A percentile compares a stretch with the other conserved stretches of the same genome.
Conservation (phyloP, 2,797 vertebrate genomes). For the Hydrocynus forskahlii region DNA sequence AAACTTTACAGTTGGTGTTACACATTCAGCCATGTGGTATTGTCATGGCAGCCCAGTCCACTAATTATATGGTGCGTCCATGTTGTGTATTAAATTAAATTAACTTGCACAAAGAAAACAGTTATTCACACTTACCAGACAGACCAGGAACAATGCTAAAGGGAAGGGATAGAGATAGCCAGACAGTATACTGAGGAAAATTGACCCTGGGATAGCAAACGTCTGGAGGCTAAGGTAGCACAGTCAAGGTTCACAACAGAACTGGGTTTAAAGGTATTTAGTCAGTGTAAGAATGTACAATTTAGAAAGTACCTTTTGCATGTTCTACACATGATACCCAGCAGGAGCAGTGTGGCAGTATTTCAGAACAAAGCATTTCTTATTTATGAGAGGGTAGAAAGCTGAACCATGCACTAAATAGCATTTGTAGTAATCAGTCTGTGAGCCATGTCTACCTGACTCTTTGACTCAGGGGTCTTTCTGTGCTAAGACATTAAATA, state of each 20-base stretch:
- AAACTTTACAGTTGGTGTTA: neutral
- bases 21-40: neutral
- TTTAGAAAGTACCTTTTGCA: neutral
- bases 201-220: slow-evolving; percentile 98
- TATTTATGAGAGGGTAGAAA: neutral
- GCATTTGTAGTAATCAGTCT: too few species aligned
- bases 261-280: neutral
- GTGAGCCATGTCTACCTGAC: neutral
- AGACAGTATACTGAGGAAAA: slow-evolving; percentile 98
- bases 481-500: neutral
- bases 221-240: slow-evolving; percentile 88
- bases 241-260: slow-evolving; percentile 77
- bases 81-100: too few species aligned
- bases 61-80: neutral
- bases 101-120: neutral
- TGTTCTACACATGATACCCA: too few species aligned
- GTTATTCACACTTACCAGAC: slow-evolving; percentile 87
- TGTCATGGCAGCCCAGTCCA: neutral
- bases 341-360: too few species aligned
- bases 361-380: neutral
- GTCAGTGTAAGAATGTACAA: neutral
- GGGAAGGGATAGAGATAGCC: slow-evolving; percentile 98
- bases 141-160: slow-evolving; percentile 95
- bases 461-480: neutral
- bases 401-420: neutral